phyloP scores from a whole-genome alignment of 2,797 vertebrate genomes.

The Brachyalestes nurse region DNA sequence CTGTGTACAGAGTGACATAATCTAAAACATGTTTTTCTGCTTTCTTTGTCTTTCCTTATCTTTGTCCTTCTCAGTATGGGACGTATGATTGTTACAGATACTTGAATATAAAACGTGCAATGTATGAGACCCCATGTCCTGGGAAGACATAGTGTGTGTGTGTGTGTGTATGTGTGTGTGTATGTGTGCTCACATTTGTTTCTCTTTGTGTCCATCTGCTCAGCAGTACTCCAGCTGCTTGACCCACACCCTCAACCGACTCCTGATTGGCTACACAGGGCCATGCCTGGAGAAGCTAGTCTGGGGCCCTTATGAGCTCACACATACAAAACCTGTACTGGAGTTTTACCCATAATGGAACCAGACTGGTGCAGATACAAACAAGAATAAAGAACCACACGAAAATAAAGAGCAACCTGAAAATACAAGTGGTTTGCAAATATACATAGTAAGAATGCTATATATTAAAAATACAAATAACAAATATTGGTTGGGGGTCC shows the following conservation, averaged over 20 bases:
- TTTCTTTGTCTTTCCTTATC: constrained; percentile 8
- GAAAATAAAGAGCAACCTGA: neutral
- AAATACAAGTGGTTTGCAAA: neutral
- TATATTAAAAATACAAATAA: fast-evolving
- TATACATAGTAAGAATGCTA: too few relatives aligned
- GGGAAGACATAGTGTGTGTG: neutral
- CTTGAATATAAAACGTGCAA: neutral
- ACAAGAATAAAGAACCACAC: neutral
- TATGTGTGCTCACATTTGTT: constrained; percentile 23
- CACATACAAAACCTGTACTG: constrained; percentile 32
- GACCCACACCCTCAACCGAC: constrained; percentile 51
- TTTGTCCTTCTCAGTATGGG: neutral
- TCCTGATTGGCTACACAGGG: constrained; percentile 51
- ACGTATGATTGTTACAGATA: too few relatives aligned
- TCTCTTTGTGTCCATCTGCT: constrained; percentile 54
- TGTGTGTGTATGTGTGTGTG: constrained; percentile 22
- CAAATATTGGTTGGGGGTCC: too few relatives aligned
- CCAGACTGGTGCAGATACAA: neutral
- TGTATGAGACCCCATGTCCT: neutral
- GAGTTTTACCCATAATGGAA: constrained; percentile 10
- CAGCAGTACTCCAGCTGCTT: constrained; percentile 59
- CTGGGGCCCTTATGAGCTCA: constrained; percentile 12
- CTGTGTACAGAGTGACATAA: constrained; percentile 4
- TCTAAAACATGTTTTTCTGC: neutral
- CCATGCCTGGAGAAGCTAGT: constrained; percentile 41